Percentiles rank a stretch among this genome's conserved stretches.
phyloP scores from a whole-genome alignment of 2,888 invertebrate genomes.

The Hyles lineata region DNA sequence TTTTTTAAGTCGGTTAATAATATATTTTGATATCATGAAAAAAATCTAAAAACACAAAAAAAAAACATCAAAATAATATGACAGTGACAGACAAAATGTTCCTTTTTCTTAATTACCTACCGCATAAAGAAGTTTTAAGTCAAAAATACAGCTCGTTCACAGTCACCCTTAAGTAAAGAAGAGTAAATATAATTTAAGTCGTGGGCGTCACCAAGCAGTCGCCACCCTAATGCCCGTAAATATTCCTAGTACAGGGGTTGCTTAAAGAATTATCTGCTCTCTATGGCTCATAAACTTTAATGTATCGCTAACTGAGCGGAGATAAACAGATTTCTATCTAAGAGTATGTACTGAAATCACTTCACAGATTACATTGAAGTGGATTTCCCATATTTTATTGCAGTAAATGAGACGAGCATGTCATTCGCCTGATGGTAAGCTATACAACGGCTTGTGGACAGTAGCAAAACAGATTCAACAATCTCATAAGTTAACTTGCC shows the following conservation, averaged over 20 bases:
- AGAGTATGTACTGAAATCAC: not conserved
- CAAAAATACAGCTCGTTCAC: not conserved
- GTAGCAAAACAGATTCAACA: too few species aligned
- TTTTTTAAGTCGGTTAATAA: too few species aligned
- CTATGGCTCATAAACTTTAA: slow-evolving; percentile 70
- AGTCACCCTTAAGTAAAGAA: slow-evolving; percentile 9
- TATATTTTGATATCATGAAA: too few species aligned
- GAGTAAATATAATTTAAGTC: slow-evolving; percentile 57
- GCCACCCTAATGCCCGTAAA: slow-evolving; percentile 53
- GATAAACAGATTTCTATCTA: slow-evolving; percentile 49
- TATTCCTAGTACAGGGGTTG: slow-evolving; percentile 53
- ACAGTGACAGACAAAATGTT: too few species aligned
- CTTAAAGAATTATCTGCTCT: slow-evolving; percentile 60
- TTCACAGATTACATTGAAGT: not conserved
- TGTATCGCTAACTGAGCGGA: slow-evolving; percentile 59
- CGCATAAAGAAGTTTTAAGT: too few species aligned
- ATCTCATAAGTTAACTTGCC: too few species aligned
- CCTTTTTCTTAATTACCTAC: too few species aligned
- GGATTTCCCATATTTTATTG: not conserved
- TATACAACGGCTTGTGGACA: too few species aligned
- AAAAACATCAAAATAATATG: too few species aligned
- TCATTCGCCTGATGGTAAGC: too few species aligned
- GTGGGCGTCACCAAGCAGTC: slow-evolving; percentile 48
- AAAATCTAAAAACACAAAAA: too few species aligned
- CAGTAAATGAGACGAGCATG: too few species aligned